Evolutionary conservation across 2,888 invertebrate species (phyloP), one percentile per base, ranked within the genome.

Genomic region (Scaptomyza caliginosa): DNA sequence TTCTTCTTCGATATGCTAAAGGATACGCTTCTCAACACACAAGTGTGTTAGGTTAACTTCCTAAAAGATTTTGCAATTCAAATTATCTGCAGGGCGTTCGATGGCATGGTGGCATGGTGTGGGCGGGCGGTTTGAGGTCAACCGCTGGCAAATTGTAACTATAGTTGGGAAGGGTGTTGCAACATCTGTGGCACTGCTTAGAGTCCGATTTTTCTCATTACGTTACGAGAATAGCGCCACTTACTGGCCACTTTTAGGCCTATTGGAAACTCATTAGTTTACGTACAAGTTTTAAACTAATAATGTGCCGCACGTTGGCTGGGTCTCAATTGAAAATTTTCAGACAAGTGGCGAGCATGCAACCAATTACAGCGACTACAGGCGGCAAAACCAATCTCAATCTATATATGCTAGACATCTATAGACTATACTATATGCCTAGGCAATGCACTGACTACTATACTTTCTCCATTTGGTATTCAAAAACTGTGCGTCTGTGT

Each of bases 401-500:
- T 78, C 76, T 70, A 67, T 69, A 34, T 34, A 16, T 13, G n/a
- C 60, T 85, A 85, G 79, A 82, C 77, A 82, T 79, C 82, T 85
- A 81, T 85, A 72, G 79, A 81, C 82, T 63, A 32, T 16, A 13
- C 13, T n/a, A 56, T 62, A 26, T 11, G 16, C 42, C 24, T 16
- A 16, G 58, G 34, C 67, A 48, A 76, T 62, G 65, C 64, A 71
- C 36, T 30, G 38, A 57, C 56, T 64, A 57, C 56, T 64, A 49
- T 28, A 38, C 23, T 43, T 34, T 24, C 52, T 81, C 67, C 65
- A 81, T 86, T 85, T 85, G 79, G 84, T 84, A 85, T 86, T 86
- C 84, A 81, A 80, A 85, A 85, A 83, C 86, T 81, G 84, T 85
- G 81, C 84, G 80, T 85, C 78, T 76, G 76, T 82, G 85, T 78